Conservation (phyloP, 2,888 invertebrate genomes). For the Zonitis immaculata region DNA sequence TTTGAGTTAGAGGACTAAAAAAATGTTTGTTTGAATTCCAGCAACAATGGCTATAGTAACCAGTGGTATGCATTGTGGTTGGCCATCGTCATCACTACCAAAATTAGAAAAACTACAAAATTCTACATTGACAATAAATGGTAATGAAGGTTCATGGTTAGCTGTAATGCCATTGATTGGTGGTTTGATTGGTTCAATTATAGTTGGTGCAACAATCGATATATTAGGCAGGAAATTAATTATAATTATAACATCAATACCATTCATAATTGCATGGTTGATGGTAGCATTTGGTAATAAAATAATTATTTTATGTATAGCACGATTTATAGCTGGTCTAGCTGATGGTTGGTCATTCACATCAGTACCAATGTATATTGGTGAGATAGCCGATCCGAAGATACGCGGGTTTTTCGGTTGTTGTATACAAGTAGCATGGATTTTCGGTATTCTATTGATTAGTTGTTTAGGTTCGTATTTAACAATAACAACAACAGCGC, state of each 20-base stretch:
- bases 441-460: conserved; percentile 53
- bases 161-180: conserved; percentile 63
- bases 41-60: conserved; percentile 42
- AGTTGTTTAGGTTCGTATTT: conserved; percentile 50
- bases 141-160: conserved; percentile 59
- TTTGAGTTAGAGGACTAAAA: too few relatives aligned
- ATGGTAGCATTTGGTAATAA: conserved; percentile 56
- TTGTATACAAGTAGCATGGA: conserved; percentile 54
- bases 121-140: conserved; percentile 39
- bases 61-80: conserved; percentile 51
- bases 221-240: conserved; percentile 61
- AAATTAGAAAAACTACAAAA: conserved; percentile 45
- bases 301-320: conserved; percentile 53
- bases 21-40: conserved; percentile 34
- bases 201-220: conserved; percentile 62
- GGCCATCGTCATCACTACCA: conserved; percentile 60
- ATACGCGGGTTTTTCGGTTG: conserved; percentile 56
- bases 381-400: conserved; percentile 56
- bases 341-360: conserved; percentile 50
- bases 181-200: conserved; percentile 58
- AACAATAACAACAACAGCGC: conserved; percentile 50
- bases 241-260: conserved; percentile 52
- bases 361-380: conserved; percentile 57
- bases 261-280: conserved; percentile 59
- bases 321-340: conserved; percentile 57